phyloP scores from a whole-genome alignment of 2,113 vertebrate species.

The Dipodomys stephensi region DNA sequence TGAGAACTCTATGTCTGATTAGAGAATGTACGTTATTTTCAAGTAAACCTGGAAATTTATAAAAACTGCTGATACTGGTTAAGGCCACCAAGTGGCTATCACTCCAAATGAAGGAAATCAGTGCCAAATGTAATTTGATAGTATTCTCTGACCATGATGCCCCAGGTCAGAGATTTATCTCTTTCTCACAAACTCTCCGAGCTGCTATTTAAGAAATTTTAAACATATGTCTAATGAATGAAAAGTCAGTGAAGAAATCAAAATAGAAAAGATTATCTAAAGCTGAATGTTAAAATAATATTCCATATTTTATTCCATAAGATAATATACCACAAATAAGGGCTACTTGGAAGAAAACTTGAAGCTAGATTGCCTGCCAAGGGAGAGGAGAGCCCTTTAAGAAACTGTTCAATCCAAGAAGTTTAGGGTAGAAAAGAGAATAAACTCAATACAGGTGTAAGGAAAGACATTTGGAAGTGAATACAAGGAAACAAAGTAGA shows the following conservation, averaged over 20 bases:
- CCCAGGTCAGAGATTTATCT: neutral
- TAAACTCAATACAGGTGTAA: neutral
- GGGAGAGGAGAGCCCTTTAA: neutral
- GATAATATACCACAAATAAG: neutral
- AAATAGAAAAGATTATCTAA: neutral
- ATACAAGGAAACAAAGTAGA: accelerated
- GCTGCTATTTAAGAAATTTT: neutral
- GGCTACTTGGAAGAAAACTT: neutral
- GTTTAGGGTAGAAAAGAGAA: neutral
- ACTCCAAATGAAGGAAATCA: neutral
- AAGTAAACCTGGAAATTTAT: neutral
- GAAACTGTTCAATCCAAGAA: neutral
- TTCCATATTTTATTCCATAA: neutral
- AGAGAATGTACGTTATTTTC: neutral
- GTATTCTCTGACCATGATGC: neutral
- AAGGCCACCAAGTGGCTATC: no score
- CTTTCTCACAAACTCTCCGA: neutral
- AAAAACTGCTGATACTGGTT: neutral
- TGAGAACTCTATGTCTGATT: neutral
- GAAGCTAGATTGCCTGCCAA: neutral
- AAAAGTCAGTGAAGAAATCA: neutral
- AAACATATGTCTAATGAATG: neutral
- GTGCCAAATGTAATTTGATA: no score
- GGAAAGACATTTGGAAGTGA: neutral
- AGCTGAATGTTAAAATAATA: neutral